Evolutionary conservation across 2,888 invertebrate genomes (phyloP), one percentile per base, ranked within the genome.

Genomic region (Strigamia maritima): DNA sequence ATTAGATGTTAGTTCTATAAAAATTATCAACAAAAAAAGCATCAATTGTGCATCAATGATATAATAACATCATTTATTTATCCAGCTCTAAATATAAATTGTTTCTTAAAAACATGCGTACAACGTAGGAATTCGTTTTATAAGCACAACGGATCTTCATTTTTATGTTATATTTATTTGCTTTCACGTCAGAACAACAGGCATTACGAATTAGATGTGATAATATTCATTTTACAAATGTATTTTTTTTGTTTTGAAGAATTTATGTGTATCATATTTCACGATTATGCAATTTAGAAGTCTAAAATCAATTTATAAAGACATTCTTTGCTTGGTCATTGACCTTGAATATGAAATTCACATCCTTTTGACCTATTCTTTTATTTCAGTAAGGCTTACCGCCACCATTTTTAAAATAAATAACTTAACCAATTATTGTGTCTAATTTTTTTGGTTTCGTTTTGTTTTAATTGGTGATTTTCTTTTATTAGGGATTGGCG

Each of bases 341-440:
- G 70, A 70, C 70, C 70, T 70, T 70, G 70, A 70, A 70, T 70
- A 70, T 28, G 60, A 28, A 49, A 70, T 70, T 70, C 24, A 14
- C 70, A 70, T 70, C 26, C 26, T 70, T 70, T 70, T 70, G 70
- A 70, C 70, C 70, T 70, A 70, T 70, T 54, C 22, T 54, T 54
- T 54, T 28, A 70, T 70, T 70, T 70, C 70, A 26, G 28, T 70
- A 28, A n/a, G 70, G 28, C 26, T 26, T 70, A 19, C 54, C n/a
- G 54, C 54, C n/a, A 19, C 54, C 19, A n/a, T 54, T 54, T 54
- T n/a, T 8, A 19, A n/a, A 54, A 54, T n/a, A 7, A 54, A 54
- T n/a, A n/a, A 70, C 28, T 28, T 26, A 26, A 16, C 26, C 70
- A 70, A 28, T 70, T 70, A 70, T 70, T 70, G 24, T 28, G n/a